Percentiles rank a stretch among this genome's conserved stretches.
These are phyloP conservation scores for Autographa gamma DNA, from an alignment of 2,888 invertebrate genomes.

Conservation along the genomic window DNA sequence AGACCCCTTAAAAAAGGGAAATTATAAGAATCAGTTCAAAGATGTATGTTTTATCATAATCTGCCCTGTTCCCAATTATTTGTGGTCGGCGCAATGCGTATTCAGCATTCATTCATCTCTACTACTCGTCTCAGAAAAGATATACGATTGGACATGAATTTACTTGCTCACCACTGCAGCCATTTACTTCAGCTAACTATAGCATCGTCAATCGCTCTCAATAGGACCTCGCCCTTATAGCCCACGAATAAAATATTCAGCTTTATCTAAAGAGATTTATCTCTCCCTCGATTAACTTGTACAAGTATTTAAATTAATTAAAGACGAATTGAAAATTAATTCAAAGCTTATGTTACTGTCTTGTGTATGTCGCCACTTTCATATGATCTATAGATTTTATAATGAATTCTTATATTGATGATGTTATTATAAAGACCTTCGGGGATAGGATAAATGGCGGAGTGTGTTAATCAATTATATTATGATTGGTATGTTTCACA, in stretches of 20 bases:
- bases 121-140: too few relatives aligned
- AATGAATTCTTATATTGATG: slow-evolving; percentile 2
- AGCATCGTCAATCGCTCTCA: neutral
- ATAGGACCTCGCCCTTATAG: neutral
- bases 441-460: neutral
- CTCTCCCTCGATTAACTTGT: slow-evolving; percentile 26
- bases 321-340: slow-evolving; percentile 41
- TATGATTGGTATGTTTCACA: slow-evolving; percentile 1
- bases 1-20: too few relatives aligned
- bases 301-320: slow-evolving; percentile 31
- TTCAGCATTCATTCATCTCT: too few relatives aligned
- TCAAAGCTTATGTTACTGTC: slow-evolving; percentile 26
- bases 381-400: slow-evolving; percentile 18
- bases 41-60: too few relatives aligned
- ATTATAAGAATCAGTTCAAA: too few relatives aligned
- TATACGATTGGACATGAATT: too few relatives aligned
- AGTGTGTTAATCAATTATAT: slow-evolving; percentile 4
- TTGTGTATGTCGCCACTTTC: slow-evolving; percentile 28
- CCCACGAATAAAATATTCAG: neutral
- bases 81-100: too few relatives aligned
- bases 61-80: too few relatives aligned
- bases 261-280: slow-evolving; percentile 24
- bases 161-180: too few relatives aligned
- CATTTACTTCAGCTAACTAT: too few relatives aligned
- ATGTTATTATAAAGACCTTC: neutral